phyloP scores from a whole-genome alignment of 2,113 vertebrate species.

The Brachyhypopomus occidentalis region DNA sequence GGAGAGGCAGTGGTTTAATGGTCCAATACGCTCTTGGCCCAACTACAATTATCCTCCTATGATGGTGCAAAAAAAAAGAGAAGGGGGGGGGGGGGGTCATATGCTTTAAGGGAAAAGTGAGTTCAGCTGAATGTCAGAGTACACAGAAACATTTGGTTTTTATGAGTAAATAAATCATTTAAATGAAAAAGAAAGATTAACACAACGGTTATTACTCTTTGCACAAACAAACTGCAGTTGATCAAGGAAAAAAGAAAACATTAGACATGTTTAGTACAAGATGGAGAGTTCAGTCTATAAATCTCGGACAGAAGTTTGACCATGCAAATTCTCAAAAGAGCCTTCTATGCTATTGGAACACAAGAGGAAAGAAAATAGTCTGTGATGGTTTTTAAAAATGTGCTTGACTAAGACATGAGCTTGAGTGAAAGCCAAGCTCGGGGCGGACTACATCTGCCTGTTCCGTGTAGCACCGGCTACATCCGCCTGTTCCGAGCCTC shows the following conservation, averaged over 20 bases:
- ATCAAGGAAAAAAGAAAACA: conserved; percentile 37
- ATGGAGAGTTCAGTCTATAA: conserved; percentile 27
- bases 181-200: conserved; percentile 33
- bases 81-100: neutral
- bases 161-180: conserved; percentile 47
- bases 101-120: conserved; percentile 47
- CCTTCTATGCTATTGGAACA: neutral
- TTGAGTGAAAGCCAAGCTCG: conserved; percentile 1
- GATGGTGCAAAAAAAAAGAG: conserved; percentile 60
- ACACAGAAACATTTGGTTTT: conserved; percentile 49
- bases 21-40: conserved; percentile 73
- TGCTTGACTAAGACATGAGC: conserved; percentile 26
- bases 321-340: conserved; percentile 21
- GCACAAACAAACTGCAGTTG: conserved; percentile 47
- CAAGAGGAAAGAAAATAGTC: neutral
- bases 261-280: conserved; percentile 31
- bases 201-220: conserved; percentile 39
- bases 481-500: neutral
- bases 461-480: neutral
- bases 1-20: conserved; percentile 74
- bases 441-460: neutral
- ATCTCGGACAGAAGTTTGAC: conserved; percentile 13
- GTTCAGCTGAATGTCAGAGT: conserved; percentile 56
- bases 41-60: conserved; percentile 69
- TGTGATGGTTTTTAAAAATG: conserved; percentile 15